Base-by-base conservation (phyloP, 1,140 invertebrate genomes). In the Chironomus tepperi region DNA sequence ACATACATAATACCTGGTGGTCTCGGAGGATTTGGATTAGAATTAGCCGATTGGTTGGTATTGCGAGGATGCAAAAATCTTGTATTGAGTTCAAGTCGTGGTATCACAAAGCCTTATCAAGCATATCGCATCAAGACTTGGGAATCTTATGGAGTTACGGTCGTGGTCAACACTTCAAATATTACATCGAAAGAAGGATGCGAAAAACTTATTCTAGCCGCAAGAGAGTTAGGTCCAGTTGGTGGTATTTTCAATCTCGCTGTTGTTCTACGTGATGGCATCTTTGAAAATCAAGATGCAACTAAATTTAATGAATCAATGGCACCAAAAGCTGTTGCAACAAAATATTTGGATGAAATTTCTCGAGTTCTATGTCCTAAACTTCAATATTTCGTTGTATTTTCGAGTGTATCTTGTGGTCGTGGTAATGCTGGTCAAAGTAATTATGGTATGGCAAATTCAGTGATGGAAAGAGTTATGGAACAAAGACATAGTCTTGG, bases 1-100 rank as follows among this genome's bases (percentile, higher is more conserved):
- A 82, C 83, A 5, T 89, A 88, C 77, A 79, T 90, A 0, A 84
- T 90, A 0, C 83, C 86, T 2, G 89, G 95, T 57, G 95, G 95
- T 75, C 83, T 97, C 0, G 95, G 94, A 43, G 94, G 94, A 1
- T 95, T 98, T 81, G 95, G 95, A 47, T 84, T 98, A 15, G 95
- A 98, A 81, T 80, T 98, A 67, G 88, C 89, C 3, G 89, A 95
- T 79, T 97, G 95, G 94, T 84, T 97, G 75, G 86, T 93, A 15
- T 79, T 91, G 34, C 85, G 93, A 79, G 95, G 94, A 2, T 93
- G 90, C 7, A 88, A 83, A 75, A 91, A 90, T 78, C 77, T 98
- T 0, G 83, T 97, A 2, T 83, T 98, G 0, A 93, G 90, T 0
- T 95, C 93, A 2, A 86, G 94, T 76, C 86, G 86, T 74, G 93